phyloP scores from a whole-genome alignment of 2,797 vertebrate species.

The Sebastes diploproa region DNA sequence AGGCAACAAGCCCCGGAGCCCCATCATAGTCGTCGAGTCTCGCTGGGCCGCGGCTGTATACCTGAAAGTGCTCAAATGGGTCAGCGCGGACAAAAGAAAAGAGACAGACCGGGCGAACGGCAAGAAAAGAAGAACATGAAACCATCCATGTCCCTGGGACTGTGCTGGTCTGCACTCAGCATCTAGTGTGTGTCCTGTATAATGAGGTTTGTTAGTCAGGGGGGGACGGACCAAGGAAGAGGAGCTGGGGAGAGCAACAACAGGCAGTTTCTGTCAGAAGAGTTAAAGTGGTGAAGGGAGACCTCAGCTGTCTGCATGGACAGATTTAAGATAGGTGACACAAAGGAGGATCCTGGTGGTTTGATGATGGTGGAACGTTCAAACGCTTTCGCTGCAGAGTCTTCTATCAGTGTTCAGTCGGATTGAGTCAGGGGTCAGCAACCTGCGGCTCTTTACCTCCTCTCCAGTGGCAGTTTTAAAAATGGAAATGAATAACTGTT shows the following conservation, averaged over 20 bases:
- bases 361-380: no score
- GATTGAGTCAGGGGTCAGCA: no score
- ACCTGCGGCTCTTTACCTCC: no score
- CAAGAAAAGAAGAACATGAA: not conserved
- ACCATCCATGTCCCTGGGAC: not conserved
- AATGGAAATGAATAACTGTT: no score
- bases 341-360: no score
- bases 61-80: constrained; percentile 61
- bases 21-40: constrained; percentile 32
- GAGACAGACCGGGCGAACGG: not conserved
- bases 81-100: constrained; percentile 57
- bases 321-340: no score
- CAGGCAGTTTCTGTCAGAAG: not conserved
- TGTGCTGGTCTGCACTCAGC: constrained; percentile 2
- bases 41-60: constrained; percentile 38
- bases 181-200: not conserved
- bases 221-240: not conserved
- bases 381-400: no score
- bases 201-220: not conserved
- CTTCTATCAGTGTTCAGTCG: no score
- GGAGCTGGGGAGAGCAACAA: not conserved
- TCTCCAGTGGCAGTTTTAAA: no score
- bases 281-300: not conserved
- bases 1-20: constrained; percentile 75
- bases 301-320: no score